Evolutionary conservation across 30 jellyfish, hydroid and myxozoan species (phyloP).

Genomic region (Hydractinia echinata): DNA sequence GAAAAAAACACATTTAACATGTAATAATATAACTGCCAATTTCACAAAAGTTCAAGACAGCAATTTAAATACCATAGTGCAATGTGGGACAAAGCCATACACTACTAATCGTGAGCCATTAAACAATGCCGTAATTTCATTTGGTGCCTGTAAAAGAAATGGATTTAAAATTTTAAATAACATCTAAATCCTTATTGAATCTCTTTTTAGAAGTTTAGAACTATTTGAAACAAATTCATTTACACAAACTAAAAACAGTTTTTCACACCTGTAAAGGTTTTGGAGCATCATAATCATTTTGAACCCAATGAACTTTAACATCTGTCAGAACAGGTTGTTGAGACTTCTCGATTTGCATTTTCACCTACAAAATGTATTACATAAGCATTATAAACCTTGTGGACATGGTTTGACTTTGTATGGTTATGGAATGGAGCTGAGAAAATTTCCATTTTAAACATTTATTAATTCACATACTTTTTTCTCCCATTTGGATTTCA

Average conservation of each 20-base stretch:
- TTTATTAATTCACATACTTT: constrained; percentile 29
- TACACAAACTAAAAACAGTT: no score
- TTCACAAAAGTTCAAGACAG: no score
- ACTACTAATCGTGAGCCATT: constrained; percentile 80
- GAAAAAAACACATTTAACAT: no score
- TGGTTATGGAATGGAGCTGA: background rate
- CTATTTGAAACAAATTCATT: no score
- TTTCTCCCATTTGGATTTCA: constrained; percentile 71
- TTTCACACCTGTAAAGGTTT: constrained; percentile 63
- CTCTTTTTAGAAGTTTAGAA: no score
- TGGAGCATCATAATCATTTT: constrained; percentile 64
- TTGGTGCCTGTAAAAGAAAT: constrained; percentile 58
- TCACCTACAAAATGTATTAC: constrained; percentile 22
- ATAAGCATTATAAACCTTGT: background rate
- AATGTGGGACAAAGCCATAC: constrained; percentile 84
- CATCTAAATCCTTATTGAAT: no score
- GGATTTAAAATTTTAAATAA: no score
- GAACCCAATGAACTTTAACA: constrained; percentile 63
- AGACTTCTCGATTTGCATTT: constrained; percentile 51
- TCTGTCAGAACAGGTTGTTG: constrained; percentile 69
- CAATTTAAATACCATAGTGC: constrained; percentile 44
- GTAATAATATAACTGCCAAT: no score
- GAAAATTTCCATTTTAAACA: background rate
- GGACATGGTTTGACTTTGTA: background rate
- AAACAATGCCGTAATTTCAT: constrained; percentile 50